Evolutionary conservation across 2,113 vertebrate species (phyloP), one percentile per base, ranked within the genome.

Genomic region (Salvelinus namaycush): DNA sequence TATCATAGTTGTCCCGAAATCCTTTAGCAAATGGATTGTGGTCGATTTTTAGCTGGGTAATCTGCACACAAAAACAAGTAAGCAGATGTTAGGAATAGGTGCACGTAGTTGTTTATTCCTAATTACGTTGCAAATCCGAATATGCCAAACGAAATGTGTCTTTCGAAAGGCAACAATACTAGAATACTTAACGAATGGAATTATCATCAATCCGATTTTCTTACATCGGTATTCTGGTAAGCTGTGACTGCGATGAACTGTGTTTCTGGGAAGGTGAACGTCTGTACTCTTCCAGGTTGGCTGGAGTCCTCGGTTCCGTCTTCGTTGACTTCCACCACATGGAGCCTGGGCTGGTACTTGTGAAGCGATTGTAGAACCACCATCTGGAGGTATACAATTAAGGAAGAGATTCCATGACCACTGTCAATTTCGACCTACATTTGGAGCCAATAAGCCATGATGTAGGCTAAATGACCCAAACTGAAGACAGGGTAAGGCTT

Each of bases 11-110:
- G 91, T 99, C 97, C 87, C 98, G 95, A 93, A 99, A 99, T 91
- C 98, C 98, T 93, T 99, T 99, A n/a, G 98, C 98, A 87, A 99
- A 99, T 18, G 98, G 98, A 85, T 99, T 99, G 93, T 99, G 97
- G 78, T 99, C 98, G 82, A 99, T 99, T 95, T 99, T 99, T 87
- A 99, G 86, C 84, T 99, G 98, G 49, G 98, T 99, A 74, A 99
- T 99, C 98, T 99, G 72, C 51, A 54, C 51, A 18, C 14, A 75
- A 71, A 64, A 62, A 34, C 31, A 11, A 84, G n/a, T 12, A 18
- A 4, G 12, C 3, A 29, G 44, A 3, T 20, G 14, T 22, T 51
- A 34, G 29, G 5, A 59, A 34, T 54, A 18, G 11, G 2, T 24
- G 80, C 39, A 44, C 11, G 9, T 11, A 12, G 39, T 5, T 68